Conservation (phyloP, 2,113 vertebrate genomes). For the Micronisus gabar region DNA sequence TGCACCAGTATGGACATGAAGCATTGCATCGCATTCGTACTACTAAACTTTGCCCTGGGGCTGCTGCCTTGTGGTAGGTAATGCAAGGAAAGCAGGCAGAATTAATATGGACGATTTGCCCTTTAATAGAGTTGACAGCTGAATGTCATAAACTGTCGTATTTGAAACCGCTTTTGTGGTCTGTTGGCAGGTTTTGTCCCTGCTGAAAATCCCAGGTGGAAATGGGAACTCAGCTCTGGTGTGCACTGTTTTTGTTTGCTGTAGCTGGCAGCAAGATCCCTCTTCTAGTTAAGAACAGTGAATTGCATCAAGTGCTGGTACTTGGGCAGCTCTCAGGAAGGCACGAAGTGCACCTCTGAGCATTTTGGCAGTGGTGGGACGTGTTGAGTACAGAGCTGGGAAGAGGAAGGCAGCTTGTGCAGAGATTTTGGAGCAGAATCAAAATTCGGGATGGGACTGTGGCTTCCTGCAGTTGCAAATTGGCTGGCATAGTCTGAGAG, state of each 20-base stretch:
- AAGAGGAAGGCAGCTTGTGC: not conserved
- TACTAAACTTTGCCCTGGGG: not conserved
- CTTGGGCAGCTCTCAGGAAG: not conserved
- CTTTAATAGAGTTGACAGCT: not conserved
- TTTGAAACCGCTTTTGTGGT: not conserved
- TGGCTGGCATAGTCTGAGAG: not conserved
- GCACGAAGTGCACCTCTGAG: not conserved
- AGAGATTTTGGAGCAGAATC: not conserved
- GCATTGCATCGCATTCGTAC: rapidly evolving
- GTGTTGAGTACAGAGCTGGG: not conserved
- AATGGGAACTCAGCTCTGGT: not conserved
- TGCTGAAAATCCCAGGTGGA: not conserved
- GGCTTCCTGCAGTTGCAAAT: not conserved
- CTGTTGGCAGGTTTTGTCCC: not conserved
- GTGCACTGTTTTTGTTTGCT: not conserved
- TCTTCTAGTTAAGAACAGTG: not conserved
- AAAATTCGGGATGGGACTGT: too few relatives aligned
- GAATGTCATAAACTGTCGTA: not conserved
- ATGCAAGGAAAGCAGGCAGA: not conserved
- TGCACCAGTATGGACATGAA: not conserved
- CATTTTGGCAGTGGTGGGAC: not conserved
- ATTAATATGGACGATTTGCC: not conserved
- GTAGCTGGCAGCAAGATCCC: not conserved
- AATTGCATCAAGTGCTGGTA: not conserved
- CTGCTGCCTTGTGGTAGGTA: not conserved